These are phyloP conservation scores for Nomada ferruginata DNA, from an alignment of 2,888 invertebrate species.

Conservation along the genomic window DNA sequence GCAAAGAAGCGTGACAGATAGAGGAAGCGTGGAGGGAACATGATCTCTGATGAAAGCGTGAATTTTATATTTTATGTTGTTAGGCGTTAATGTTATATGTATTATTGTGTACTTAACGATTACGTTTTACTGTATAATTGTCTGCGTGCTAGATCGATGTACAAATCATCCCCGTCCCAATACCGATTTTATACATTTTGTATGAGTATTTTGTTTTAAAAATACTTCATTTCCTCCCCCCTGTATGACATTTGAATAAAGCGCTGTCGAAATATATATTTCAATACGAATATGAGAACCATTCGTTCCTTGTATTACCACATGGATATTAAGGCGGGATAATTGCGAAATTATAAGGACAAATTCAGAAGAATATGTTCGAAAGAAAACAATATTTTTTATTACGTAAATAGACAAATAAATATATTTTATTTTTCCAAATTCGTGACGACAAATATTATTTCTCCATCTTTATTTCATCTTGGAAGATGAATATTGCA, in stretches of 20 bases:
- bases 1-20: constrained; percentile 18
- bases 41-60: constrained; percentile 79
- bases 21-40: constrained; percentile 61
- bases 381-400: too few species aligned
- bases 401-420: too few species aligned
- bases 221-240: constrained; percentile 77
- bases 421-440: too few species aligned
- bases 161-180: constrained; percentile 71
- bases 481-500: neutral
- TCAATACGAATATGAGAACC: neutral
- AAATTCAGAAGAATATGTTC: too few species aligned
- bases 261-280: constrained; percentile 45
- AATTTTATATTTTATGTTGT: constrained; percentile 79
- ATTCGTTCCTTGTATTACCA: neutral
- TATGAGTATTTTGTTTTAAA: constrained; percentile 83
- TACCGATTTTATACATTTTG: constrained; percentile 78
- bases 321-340: too few species aligned
- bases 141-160: constrained; percentile 76
- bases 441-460: too few species aligned
- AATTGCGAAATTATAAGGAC: too few species aligned
- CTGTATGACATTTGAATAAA: constrained; percentile 63
- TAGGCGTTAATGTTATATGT: constrained; percentile 55
- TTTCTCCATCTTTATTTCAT: too few species aligned
- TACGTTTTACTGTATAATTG: constrained; percentile 73
- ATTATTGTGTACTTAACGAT: constrained; percentile 71